Percentiles rank a stretch among this genome's conserved stretches.
Conservation (phyloP, 2,797 vertebrate species). For the Melanotaenia boesemani region DNA sequence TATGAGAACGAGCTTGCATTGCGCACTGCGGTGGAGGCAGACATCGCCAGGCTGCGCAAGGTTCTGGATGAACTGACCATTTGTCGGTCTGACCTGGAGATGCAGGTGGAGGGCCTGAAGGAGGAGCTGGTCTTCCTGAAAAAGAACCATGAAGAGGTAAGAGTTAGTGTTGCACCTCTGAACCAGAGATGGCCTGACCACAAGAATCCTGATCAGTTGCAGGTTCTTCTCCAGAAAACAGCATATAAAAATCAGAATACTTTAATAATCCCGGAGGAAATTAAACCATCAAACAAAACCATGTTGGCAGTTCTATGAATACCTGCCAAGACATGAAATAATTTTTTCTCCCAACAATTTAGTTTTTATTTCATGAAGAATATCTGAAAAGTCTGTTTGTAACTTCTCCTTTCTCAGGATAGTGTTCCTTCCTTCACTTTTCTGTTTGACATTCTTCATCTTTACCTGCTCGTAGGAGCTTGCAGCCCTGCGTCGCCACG, state of each 20-base stretch:
- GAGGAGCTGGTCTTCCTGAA: slow-evolving; percentile 83
- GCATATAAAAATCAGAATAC: too few species aligned
- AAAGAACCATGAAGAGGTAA: slow-evolving; percentile 84
- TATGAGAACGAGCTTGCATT: slow-evolving; percentile 77
- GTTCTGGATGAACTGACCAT: slow-evolving; percentile 82
- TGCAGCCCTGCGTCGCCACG: slow-evolving; percentile 47
- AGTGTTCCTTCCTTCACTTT: background rate
- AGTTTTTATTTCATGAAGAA: too few species aligned
- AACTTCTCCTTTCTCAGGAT: background rate
- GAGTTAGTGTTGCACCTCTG: background rate
- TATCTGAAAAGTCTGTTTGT: background rate
- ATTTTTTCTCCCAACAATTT: background rate
- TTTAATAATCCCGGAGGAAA: too few species aligned
- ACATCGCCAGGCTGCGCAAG: slow-evolving; percentile 76
- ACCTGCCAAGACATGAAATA: background rate
- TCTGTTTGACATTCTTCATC: background rate
- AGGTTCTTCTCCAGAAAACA: background rate
- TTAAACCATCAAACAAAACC: too few species aligned
- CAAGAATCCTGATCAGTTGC: background rate
- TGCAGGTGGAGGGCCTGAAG: slow-evolving; percentile 81
- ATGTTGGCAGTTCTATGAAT: too few species aligned
- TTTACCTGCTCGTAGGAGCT: slow-evolving; percentile 69
- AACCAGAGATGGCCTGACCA: background rate
- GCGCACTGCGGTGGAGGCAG: slow-evolving; percentile 76
- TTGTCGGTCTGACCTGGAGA: slow-evolving; percentile 77